Percentiles rank a stretch among this genome's conserved stretches.
Evolutionary conservation across 1,140 invertebrate species (phyloP).

Genomic region (Dreissena polymorpha): DNA sequence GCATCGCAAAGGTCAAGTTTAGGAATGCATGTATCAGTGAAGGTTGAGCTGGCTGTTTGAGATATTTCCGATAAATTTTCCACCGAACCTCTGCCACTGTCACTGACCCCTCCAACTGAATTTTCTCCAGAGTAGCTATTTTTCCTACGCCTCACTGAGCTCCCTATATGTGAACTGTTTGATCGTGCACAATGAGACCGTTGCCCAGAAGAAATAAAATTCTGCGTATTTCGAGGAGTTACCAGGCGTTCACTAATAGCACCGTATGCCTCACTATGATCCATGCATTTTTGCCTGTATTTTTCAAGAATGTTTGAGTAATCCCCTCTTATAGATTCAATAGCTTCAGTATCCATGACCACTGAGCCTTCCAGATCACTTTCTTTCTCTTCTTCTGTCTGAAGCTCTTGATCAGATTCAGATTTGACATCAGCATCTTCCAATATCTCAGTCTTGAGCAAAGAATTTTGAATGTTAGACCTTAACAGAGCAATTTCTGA

Average conservation of each 20-base stretch:
- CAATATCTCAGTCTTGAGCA: background rate
- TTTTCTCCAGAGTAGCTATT: background rate
- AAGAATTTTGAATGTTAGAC: slow-evolving; percentile 28
- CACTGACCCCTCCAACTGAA: slow-evolving; percentile 4
- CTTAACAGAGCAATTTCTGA: slow-evolving; percentile 32
- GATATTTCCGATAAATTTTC: slow-evolving; percentile 47
- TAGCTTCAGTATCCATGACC: slow-evolving; percentile 1
- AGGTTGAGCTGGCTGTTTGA: slow-evolving; percentile 7
- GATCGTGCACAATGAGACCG: slow-evolving; percentile 9
- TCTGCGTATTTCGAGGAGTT: slow-evolving; percentile 30
- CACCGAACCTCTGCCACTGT: slow-evolving; percentile 48
- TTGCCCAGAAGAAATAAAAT: background rate
- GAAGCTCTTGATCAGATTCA: slow-evolving; percentile 16
- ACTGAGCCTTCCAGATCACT: background rate
- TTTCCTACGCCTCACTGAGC: background rate
- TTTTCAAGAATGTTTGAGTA: slow-evolving; percentile 42
- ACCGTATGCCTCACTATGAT: slow-evolving; percentile 46
- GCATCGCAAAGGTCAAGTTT: slow-evolving; percentile 37
- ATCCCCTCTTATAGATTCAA: slow-evolving; percentile 40
- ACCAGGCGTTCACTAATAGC: slow-evolving; percentile 33
- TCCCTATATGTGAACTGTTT: background rate
- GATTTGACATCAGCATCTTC: slow-evolving; percentile 7
- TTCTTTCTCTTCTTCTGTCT: background rate
- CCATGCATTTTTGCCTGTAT: slow-evolving; percentile 44
- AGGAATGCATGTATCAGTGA: slow-evolving; percentile 18